Evolutionary conservation across 1,140 invertebrate genomes (phyloP).

Genomic region (Magallana angulata): DNA sequence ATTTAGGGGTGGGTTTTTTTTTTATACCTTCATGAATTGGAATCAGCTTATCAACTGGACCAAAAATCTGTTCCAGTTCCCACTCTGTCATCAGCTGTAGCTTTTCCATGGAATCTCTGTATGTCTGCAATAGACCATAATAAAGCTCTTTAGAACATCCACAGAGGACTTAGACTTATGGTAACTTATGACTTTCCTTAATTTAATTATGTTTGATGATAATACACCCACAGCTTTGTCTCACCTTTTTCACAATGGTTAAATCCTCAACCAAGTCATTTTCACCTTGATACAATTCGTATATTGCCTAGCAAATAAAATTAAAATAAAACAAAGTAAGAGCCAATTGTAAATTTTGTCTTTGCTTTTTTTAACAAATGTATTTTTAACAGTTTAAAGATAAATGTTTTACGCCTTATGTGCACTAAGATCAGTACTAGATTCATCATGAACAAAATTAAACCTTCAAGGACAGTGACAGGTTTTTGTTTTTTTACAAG

Average conservation of each 20-base stretch:
- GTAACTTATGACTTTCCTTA: not conserved
- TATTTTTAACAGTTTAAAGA: too few relatives aligned
- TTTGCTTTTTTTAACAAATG: too few relatives aligned
- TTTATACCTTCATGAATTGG: constrained; percentile 78
- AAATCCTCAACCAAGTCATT: constrained; percentile 82
- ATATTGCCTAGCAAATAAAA: constrained; percentile 77
- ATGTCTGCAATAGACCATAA: constrained; percentile 73
- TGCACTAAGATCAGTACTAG: too few relatives aligned
- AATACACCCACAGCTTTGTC: constrained; percentile 21
- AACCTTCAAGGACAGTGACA: too few relatives aligned
- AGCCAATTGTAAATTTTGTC: too few relatives aligned
- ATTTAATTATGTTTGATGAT: not conserved
- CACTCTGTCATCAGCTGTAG: constrained; percentile 79
- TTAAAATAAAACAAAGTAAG: not conserved
- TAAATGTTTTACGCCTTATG: too few relatives aligned
- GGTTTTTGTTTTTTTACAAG: too few relatives aligned
- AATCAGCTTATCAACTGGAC: constrained; percentile 75
- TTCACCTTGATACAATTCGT: constrained; percentile 82
- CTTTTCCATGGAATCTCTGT: constrained; percentile 80
- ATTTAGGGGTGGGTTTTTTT: too few relatives aligned
- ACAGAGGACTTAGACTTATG: too few relatives aligned
- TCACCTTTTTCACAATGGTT: constrained; percentile 78
- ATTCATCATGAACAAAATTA: too few relatives aligned
- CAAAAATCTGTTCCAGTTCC: constrained; percentile 81
- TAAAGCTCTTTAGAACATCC: too few relatives aligned